Evolutionary conservation across 1,140 invertebrate genomes (phyloP).

Genomic region (Linepithema humile): DNA sequence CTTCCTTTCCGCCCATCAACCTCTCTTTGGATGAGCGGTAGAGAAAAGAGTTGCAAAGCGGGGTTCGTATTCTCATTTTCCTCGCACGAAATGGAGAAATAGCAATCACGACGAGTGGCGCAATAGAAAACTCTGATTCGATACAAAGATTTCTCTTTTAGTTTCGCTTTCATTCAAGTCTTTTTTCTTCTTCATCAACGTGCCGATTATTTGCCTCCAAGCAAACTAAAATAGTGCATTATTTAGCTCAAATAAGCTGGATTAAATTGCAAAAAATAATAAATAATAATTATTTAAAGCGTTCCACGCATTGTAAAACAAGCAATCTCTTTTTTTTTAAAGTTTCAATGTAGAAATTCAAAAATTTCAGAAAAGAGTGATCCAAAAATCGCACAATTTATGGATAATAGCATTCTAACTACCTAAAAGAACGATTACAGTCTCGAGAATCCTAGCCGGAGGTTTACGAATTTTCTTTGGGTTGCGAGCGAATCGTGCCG

Average conservation of each 20-base stretch:
- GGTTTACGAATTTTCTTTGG: slow-evolving; percentile 28
- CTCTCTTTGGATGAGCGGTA: slow-evolving; percentile 8
- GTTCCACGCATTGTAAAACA: no score
- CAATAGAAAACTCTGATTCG: slow-evolving; percentile 34
- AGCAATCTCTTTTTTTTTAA: no score
- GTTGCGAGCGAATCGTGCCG: neutral
- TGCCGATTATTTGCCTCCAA: no score
- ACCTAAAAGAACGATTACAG: neutral
- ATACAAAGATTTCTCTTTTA: neutral
- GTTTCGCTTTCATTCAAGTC: neutral
- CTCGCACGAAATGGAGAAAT: slow-evolving; percentile 59
- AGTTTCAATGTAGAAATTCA: neutral
- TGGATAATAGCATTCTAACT: neutral
- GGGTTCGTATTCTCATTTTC: slow-evolving; percentile 61
- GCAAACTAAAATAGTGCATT: no score
- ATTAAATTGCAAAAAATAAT: no score
- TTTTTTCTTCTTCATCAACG: neutral
- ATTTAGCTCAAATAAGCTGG: no score
- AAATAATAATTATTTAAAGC: no score
- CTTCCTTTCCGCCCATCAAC: slow-evolving; percentile 10
- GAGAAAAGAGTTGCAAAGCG: slow-evolving; percentile 26
- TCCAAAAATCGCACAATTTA: neutral
- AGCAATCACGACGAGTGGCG: slow-evolving; percentile 66
- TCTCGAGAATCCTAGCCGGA: neutral
- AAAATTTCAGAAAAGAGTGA: neutral